A percentile compares a stretch with the other conserved stretches of the same genome.
Conservation (phyloP, 2,888 invertebrate species). For the Polymixis lichenea region DNA sequence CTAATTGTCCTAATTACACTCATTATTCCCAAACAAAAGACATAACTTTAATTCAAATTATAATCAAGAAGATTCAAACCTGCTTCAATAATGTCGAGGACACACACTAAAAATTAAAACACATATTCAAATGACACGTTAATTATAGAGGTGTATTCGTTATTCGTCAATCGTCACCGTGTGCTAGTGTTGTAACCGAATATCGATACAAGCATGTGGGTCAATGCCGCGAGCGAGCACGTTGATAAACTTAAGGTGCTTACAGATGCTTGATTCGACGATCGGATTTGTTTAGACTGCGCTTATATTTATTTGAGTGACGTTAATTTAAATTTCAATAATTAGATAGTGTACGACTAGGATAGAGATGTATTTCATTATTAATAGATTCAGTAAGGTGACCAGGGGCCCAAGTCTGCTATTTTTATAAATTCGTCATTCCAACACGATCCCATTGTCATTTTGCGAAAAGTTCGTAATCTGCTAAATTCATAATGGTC, state of each 20-base stretch:
- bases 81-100: slow-evolving; percentile 74
- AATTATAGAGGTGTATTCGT: slow-evolving; percentile 74
- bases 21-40: slow-evolving; percentile 50
- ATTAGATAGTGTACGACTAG: no score
- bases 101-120: slow-evolving; percentile 66
- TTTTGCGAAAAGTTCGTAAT: no score
- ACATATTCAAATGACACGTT: slow-evolving; percentile 68
- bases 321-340: no score
- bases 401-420: no score
- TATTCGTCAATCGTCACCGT: slow-evolving; percentile 81
- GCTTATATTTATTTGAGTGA: no score
- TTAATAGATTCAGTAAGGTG: no score
- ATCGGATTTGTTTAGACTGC: neutral
- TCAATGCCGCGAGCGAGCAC: slow-evolving; percentile 77
- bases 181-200: slow-evolving; percentile 80
- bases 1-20: slow-evolving; percentile 29
- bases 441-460: no score
- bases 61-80: slow-evolving; percentile 54
- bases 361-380: no score
- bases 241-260: slow-evolving; percentile 59
- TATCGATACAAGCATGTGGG: slow-evolving; percentile 83
- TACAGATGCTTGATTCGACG: slow-evolving; percentile 20
- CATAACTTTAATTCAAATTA: slow-evolving; percentile 31
- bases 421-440: no score
- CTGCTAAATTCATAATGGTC: no score